Evolutionary conservation across 2,888 invertebrate species (phyloP), one percentile per base, ranked within the genome.

Genomic region (Trachelus troglodyta): DNA sequence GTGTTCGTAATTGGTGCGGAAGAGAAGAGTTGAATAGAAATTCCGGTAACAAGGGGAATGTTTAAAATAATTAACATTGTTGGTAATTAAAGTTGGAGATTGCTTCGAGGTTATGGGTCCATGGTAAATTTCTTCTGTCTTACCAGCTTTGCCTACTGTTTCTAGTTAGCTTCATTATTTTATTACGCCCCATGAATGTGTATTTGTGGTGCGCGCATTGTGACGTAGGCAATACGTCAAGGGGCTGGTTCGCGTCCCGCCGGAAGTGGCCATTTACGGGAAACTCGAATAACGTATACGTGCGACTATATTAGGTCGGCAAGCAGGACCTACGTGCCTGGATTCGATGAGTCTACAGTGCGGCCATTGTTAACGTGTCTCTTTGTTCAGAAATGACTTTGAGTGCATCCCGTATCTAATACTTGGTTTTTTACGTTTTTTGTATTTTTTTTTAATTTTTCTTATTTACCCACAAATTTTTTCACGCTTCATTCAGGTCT

Each of bases 211-310:
- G 23, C 23, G 23, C 2, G 56, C 23, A 15, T 56, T 56, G 56
- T 56, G 56, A 56, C 56, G 56, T 56, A 56, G 56, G 23, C 56
- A 2, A 2, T 23, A 56, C 56, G 56, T 56, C 56, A 80, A 80
- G 78, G 81, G 77, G 79, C 81, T 81, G 76, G 69, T 75, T 75
- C 71, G 71, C 23, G 12, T 31, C 71, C 12, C 71, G 31, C 89
- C 88, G 88, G 89, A 89, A 89, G 88, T 87, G 79, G 81, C 89
- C 89, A 87, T 87, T 84, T 89, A 88, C 83, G 87, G 88, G 83
- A 88, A 88, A 85, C 83, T 83, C 82, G 56, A 78, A 77, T 34
- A 34, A 34, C 75, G 83, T 79, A 80, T 79, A 81, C 81, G 80
- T 78, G 77, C 81, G 83, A 79, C 84, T 86, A 82, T 80, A 84